phyloP scores from a whole-genome alignment of 2,797 vertebrate species.

The Coreius guichenoti region DNA sequence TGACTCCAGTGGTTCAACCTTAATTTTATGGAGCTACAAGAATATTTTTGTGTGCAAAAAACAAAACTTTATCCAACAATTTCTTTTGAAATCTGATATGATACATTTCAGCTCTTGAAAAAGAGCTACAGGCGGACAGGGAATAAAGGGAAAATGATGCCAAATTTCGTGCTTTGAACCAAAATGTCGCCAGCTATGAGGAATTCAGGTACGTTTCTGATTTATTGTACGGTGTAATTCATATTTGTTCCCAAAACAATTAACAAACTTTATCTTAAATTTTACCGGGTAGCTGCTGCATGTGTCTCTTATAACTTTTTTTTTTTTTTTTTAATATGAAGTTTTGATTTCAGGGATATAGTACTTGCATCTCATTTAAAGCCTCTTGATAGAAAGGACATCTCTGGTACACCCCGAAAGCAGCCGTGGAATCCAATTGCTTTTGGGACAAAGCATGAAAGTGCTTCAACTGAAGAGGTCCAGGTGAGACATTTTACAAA shows the following conservation, averaged over 20 bases:
- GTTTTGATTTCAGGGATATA: conserved; percentile 78
- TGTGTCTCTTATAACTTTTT: background rate
- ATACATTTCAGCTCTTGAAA: conserved; percentile 76
- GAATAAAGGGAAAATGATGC: conserved; percentile 81
- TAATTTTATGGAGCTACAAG: too few species aligned
- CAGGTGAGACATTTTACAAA: conserved; percentile 57
- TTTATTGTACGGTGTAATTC: background rate
- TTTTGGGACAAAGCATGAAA: conserved; percentile 9
- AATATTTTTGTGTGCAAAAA: too few species aligned
- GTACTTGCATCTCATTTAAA: conserved; percentile 89
- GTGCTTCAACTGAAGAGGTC: background rate
- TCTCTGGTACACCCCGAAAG: conserved; percentile 68
- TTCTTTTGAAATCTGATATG: conserved; percentile 19
- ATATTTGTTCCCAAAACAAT: background rate
- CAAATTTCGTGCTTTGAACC: conserved; percentile 84
- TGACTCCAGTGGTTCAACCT: too few species aligned
- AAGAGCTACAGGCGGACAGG: conserved; percentile 78
- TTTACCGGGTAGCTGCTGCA: background rate
- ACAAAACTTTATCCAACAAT: too few species aligned
- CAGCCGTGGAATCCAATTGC: conserved; percentile 85
- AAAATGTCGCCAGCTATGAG: conserved; percentile 79
- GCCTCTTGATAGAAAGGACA: conserved; percentile 85
- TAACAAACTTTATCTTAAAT: background rate
- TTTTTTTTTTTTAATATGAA: background rate
- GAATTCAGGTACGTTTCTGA: conserved; percentile 78